Evolutionary conservation across 2,888 invertebrate species (phyloP).

Genomic region (Phrixothrix hirtus): DNA sequence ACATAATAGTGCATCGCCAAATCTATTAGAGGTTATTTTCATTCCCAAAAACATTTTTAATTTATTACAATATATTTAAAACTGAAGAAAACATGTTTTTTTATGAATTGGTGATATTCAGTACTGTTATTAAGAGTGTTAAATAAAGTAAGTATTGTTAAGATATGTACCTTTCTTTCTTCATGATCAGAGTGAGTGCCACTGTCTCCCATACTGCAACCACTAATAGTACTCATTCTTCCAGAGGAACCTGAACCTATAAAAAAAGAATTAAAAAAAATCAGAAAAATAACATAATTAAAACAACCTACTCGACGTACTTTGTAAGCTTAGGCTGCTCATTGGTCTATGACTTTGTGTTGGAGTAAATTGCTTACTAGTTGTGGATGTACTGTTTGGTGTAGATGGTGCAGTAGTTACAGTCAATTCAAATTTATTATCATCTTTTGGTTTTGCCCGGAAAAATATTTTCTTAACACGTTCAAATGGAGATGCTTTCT

Average conservation of each 20-base stretch:
- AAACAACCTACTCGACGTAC: constrained; percentile 63
- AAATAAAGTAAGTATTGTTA: neutral
- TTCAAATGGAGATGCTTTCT: constrained; percentile 80
- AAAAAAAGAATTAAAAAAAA: constrained; percentile 30
- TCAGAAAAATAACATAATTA: neutral
- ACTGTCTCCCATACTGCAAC: constrained; percentile 80
- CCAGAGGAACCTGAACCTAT: constrained; percentile 77
- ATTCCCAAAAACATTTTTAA: too few species aligned
- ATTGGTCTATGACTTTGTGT: constrained; percentile 58
- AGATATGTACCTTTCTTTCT: constrained; percentile 66
- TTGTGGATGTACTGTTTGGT: constrained; percentile 10
- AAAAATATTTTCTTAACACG: constrained; percentile 50
- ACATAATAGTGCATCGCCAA: too few species aligned
- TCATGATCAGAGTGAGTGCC: constrained; percentile 85
- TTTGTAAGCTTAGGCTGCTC: constrained; percentile 70
- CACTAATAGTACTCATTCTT: constrained; percentile 79
- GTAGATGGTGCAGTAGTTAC: constrained; percentile 7
- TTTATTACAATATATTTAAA: too few species aligned
- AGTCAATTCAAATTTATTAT: constrained; percentile 11
- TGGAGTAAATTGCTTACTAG: constrained; percentile 15
- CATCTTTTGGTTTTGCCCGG: constrained; percentile 29
- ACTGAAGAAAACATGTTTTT: too few species aligned
- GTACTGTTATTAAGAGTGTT: neutral
- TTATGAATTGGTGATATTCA: neutral
- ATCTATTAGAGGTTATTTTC: too few species aligned